phyloP scores from a whole-genome alignment of 2,113 vertebrate genomes.

The Gorsachius goisagi region DNA sequence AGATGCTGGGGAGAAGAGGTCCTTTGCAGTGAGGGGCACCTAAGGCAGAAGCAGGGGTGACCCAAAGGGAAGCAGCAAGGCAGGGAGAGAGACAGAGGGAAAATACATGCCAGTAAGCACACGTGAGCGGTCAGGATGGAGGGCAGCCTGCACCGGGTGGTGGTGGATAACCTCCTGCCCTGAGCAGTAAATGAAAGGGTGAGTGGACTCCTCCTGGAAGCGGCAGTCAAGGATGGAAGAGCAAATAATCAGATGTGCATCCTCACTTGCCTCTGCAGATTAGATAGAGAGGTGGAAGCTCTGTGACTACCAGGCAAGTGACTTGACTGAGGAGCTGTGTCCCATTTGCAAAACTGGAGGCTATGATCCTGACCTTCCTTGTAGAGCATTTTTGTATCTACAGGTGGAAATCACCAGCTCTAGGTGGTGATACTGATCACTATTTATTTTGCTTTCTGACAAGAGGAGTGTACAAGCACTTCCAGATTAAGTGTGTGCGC shows the following conservation, averaged over 20 bases:
- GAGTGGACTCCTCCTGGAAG: neutral
- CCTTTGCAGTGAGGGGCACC: neutral
- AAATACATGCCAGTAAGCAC: neutral
- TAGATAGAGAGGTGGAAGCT: neutral
- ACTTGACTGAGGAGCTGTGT: neutral
- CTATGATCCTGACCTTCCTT: neutral
- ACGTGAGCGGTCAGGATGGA: neutral
- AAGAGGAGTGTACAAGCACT: neutral
- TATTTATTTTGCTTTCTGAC: conserved; percentile 40
- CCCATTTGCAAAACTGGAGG: neutral
- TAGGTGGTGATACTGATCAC: neutral
- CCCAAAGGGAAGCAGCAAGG: neutral
- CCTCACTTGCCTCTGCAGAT: neutral
- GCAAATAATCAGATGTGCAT: neutral
- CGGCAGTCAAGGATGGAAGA: neutral
- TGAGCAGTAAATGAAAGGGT: neutral
- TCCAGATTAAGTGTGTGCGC: neutral
- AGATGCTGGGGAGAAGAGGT: neutral
- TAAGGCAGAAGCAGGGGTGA: neutral
- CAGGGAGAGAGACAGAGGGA: neutral
- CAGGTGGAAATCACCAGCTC: neutral
- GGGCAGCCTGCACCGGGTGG: neutral
- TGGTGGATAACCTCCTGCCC: neutral
- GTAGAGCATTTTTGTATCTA: neutral
- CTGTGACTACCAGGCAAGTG: neutral